Evolutionary conservation across 2,113 vertebrate species (phyloP), one percentile per base, ranked within the genome.

Genomic region (Archocentrus centrarchus): DNA sequence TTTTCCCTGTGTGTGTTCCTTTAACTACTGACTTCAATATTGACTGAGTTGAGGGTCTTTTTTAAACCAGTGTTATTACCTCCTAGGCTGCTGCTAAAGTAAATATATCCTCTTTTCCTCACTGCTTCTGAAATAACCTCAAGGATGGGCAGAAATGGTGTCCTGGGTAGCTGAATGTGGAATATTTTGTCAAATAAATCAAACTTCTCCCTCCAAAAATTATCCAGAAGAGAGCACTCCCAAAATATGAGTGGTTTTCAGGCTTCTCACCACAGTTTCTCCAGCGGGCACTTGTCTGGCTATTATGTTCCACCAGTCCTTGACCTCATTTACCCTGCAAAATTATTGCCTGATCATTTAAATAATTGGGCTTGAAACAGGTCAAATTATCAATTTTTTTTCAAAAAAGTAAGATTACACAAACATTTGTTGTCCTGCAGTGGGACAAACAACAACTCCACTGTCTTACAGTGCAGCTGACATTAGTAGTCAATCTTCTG

Each of bases 321-420:
- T 53, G 53, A 70, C 2, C 44, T 70, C 0, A 0, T 53, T 32
- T 17, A 53, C 44, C 7, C 20, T 57, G 20, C 6, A 57, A n/a
- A n/a, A n/a, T 10, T 57, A 5, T 2, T 4, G 0, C 2, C 14
- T 18, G 30, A 70, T 50, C 2, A 47, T 47, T 68, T 27, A 44
- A 66, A 44, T 66, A 44, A 44, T 0, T 0, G 0, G 4, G 14
- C 24, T 68, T 24, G 24, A 0, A 66, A 17, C 14, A 17, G 0
- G 14, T 66, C 22, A 66, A 66, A 14, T 66, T n/a, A 24, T 66
- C n/a, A 6, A 3, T 24, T 17, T 44, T 30, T 47, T 66, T 39
- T 44, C 63, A 17, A 47, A 27, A 44, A 66, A 47, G 39, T 3
- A 27, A 17, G 0, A 20, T 53, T 53, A 10, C 10, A 0, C 24